These are phyloP conservation scores for Scyliorhinus canicula DNA, from an alignment of 2,797 vertebrate genomes.

Conservation along the genomic window DNA sequence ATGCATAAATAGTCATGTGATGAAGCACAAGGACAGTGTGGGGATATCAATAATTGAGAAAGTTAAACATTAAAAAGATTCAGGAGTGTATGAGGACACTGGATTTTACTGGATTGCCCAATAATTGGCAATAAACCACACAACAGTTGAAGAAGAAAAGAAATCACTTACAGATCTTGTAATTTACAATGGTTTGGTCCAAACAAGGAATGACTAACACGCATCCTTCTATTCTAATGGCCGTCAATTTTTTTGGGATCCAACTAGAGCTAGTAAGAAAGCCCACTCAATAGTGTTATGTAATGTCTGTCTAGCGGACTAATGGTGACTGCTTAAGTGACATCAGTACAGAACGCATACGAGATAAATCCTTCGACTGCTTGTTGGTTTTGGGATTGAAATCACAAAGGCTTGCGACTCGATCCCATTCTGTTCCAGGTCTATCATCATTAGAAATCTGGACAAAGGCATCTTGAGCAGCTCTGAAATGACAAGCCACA, in stretches of 20 bases:
- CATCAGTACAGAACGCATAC: constrained; percentile 95
- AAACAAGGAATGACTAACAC: constrained; percentile 38
- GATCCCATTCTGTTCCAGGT: constrained; percentile 88
- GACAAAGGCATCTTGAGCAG: constrained; percentile 86
- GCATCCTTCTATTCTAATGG: constrained; percentile 38
- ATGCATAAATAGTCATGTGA: constrained; percentile 38
- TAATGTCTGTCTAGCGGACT: constrained; percentile 55
- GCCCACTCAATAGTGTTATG: constrained; percentile 31
- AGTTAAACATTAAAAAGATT: constrained; percentile 33
- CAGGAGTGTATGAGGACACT: constrained; percentile 2
- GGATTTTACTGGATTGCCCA: constrained; percentile 18
- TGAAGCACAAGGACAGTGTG: constrained; percentile 31
- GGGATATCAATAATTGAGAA: constrained; percentile 37
- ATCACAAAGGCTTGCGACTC: constrained; percentile 92
- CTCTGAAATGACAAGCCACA: constrained; percentile 56
- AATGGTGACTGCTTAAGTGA: constrained; percentile 86
- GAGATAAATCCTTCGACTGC: constrained; percentile 92
- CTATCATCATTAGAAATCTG: constrained; percentile 79
- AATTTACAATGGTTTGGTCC: constrained; percentile 38
- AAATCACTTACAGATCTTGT: constrained; percentile 22
- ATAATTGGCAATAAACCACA: constrained; percentile 26
- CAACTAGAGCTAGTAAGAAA: constrained; percentile 25
- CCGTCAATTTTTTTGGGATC: constrained; percentile 14
- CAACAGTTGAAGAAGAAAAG: not conserved
- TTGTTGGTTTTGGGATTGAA: constrained; percentile 98